phyloP scores from a whole-genome alignment of 2,797 vertebrate species.

The Malurus leucopterus region DNA sequence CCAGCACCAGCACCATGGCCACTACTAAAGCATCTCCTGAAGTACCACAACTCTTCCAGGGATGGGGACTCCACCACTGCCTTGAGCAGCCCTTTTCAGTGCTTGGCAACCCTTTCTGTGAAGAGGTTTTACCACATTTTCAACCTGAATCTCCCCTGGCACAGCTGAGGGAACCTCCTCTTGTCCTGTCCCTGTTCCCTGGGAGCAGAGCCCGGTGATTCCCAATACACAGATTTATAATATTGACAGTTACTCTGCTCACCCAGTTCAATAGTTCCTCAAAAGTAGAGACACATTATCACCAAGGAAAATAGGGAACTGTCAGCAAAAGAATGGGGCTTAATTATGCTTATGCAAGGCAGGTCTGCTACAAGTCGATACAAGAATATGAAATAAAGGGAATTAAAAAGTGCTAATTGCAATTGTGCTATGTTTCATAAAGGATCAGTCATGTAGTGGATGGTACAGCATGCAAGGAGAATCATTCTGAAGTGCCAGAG shows the following conservation, averaged over 20 bases:
- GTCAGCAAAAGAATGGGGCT: not conserved
- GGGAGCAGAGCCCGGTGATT: not conserved
- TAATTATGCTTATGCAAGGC: not conserved
- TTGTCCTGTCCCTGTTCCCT: not conserved
- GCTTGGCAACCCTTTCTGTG: not conserved
- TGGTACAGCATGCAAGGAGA: no score
- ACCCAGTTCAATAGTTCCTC: not conserved
- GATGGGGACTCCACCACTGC: not conserved
- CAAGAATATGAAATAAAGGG: not conserved
- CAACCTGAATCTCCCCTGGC: not conserved
- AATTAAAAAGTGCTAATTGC: not conserved
- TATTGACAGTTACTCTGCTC: not conserved
- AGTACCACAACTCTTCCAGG: no score
- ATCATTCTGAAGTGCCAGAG: not conserved
- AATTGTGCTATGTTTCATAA: not conserved
- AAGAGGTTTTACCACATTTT: not conserved
- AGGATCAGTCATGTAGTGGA: not conserved
- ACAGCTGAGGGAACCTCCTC: accelerated
- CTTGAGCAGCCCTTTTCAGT: not conserved
- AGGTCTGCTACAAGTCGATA: not conserved
- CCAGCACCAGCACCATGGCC: not conserved
- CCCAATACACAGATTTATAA: not conserved
- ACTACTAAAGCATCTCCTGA: no score
- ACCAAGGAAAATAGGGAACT: not conserved
- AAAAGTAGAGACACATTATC: not conserved